phyloP scores from a whole-genome alignment of 2,888 invertebrate species.

The Drosophila pegasa region DNA sequence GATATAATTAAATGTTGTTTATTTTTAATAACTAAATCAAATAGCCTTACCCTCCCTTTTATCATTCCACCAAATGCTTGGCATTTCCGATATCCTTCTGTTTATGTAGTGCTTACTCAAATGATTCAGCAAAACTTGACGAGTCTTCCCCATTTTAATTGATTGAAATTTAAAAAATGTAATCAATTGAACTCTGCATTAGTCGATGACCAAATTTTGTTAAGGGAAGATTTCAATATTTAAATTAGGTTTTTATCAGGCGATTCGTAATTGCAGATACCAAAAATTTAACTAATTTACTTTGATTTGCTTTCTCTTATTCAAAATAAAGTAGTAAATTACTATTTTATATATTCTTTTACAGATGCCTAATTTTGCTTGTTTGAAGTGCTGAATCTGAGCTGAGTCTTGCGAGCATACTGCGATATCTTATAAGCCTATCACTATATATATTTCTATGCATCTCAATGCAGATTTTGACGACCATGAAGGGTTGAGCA shows the following conservation, averaged over 20 bases:
- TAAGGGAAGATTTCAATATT: conserved; percentile 25
- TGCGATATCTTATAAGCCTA: too few species aligned
- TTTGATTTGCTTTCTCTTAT: conserved; percentile 84
- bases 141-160: not conserved
- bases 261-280: conserved; percentile 74
- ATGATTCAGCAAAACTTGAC: not conserved
- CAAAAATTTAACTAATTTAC: conserved; percentile 83
- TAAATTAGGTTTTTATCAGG: conserved; percentile 51
- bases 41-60: too few species aligned
- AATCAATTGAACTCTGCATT: conserved; percentile 1
- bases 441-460: too few species aligned
- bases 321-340: conserved; percentile 78
- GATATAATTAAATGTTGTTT: too few species aligned
- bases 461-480: too few species aligned
- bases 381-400: too few species aligned
- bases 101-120: not conserved
- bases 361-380: too few species aligned
- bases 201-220: not conserved
- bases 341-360: too few species aligned
- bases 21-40: too few species aligned
- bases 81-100: not conserved
- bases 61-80: not conserved
- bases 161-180: not conserved
- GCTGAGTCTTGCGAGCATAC: too few species aligned
- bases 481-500: too few species aligned